Conservation (phyloP, 2,797 vertebrate species). For the Lates japonicus region DNA sequence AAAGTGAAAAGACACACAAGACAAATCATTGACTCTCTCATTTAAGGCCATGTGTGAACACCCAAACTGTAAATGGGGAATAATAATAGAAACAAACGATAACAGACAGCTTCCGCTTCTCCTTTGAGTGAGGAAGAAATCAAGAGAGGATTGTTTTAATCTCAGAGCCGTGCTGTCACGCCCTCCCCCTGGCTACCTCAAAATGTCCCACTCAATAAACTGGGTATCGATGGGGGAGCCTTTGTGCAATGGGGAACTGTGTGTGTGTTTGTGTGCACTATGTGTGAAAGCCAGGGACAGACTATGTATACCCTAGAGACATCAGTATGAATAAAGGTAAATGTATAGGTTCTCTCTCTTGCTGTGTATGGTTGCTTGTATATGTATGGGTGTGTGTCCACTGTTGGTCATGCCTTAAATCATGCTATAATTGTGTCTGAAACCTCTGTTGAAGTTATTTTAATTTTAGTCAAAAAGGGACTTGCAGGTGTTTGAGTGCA, state of each 20-base stretch:
- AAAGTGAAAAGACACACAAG: slow-evolving; percentile 38
- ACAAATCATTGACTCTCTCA: slow-evolving; percentile 42
- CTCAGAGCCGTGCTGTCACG: slow-evolving; percentile 50
- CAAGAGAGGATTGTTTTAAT: slow-evolving; percentile 81
- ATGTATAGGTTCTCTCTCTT: slow-evolving; percentile 1
- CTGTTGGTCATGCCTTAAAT: not conserved
- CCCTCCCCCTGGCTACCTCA: slow-evolving; percentile 59
- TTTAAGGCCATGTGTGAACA: slow-evolving; percentile 60
- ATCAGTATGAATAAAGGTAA: not conserved
- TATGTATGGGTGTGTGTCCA: not conserved
- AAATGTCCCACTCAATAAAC: slow-evolving; percentile 57
- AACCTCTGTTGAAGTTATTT: not conserved
- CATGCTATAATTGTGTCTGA: not conserved
- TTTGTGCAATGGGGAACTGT: not conserved
- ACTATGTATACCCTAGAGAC: not conserved
- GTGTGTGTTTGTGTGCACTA: not conserved
- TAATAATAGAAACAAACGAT: slow-evolving; percentile 78
- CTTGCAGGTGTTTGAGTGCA: not conserved
- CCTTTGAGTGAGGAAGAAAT: slow-evolving; percentile 78
- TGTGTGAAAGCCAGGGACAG: not conserved
- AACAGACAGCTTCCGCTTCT: slow-evolving; percentile 76
- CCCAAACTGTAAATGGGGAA: slow-evolving; percentile 66
- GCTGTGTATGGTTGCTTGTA: not conserved
- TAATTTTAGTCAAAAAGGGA: not conserved
- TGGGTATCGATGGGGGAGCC: slow-evolving; percentile 25